Percentiles rank a stretch among this genome's conserved stretches.
Conservation (phyloP, 2,888 invertebrate genomes). For the Stenodema calcarata region DNA sequence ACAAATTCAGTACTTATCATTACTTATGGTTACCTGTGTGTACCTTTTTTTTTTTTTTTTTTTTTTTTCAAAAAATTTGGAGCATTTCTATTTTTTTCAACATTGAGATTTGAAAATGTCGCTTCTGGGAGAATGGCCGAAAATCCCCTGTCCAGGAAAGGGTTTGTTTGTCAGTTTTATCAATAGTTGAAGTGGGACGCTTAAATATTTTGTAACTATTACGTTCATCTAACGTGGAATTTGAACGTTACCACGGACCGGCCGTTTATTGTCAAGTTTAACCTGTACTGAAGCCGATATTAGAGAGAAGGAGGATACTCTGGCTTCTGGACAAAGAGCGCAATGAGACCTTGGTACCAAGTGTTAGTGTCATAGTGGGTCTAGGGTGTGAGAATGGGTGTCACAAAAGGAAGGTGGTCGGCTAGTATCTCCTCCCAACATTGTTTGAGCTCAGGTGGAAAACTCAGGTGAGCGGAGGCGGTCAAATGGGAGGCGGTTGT, state of each 20-base stretch:
- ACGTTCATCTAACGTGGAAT: neutral
- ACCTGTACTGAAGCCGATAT: neutral
- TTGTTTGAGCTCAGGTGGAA: neutral
- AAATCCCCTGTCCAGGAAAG: no score
- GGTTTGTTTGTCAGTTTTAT: no score
- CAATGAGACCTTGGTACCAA: neutral
- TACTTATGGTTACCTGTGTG: no score
- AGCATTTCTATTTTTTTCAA: no score
- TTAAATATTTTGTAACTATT: neutral
- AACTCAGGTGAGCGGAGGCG: neutral
- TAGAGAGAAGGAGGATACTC: neutral
- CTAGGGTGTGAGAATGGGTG: neutral
- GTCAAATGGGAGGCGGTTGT: neutral
- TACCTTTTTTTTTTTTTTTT: no score
- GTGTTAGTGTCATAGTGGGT: neutral
- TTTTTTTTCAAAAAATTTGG: no score
- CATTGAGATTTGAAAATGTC: no score
- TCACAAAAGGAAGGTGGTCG: neutral
- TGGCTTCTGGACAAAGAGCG: neutral
- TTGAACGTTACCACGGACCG: neutral
- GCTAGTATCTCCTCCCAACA: neutral
- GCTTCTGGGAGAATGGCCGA: no score
- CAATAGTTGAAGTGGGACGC: no score
- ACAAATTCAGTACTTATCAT: no score
- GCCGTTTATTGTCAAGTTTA: neutral